Base-by-base conservation (phyloP, 2,888 invertebrate genomes). In the Aphelenchoides bicaudatus region DNA sequence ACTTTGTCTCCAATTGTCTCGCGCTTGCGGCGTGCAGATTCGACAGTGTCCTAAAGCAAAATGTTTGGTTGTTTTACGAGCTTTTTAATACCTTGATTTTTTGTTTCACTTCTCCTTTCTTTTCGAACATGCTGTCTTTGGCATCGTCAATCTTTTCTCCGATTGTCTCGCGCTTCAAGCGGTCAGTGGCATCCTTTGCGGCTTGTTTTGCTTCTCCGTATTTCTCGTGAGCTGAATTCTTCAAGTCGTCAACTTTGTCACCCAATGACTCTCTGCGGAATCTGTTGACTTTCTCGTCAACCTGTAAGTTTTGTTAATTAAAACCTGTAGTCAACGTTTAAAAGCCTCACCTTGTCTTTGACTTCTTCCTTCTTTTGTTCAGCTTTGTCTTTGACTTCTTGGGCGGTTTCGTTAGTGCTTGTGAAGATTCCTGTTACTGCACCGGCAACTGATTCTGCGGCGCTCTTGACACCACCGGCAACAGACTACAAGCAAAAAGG, bases 101-200 rank as follows among this genome's bases (percentile, higher is more conserved):
- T 43, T 43, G 25, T 1, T 27, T 27, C 1, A 43, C 43, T n/a
- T 1, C 16, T 43, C 43, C 27, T 27, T 1, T 3, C 1, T 43
- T 27, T 43, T 27, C n/a, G n/a, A n/a, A 25, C 25, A 16, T 38
- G 8, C 34, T 31, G 13, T 55, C 54, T 2, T 54, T 52, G 29
- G 31, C 29, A 19, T 53, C 51, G 21, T 16, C 4, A 10, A 21
- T 6, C 53, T 55, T 55, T 6, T 52, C 39, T 21, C 53, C 38
- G 16, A 39, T 43, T 13, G 39, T 4, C 3, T 21, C 16, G 4
- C 19, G 46, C 34, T 34, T 34, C n/a, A n/a, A n/a, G 34, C 34
- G 34, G 27, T 48, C 49, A 13, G 49, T 30, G 13, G 19, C 25
- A 25, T 48, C 49, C 25, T 13, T 21, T n/a, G n/a, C n/a, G n/a